Evolutionary conservation across 1,140 invertebrate genomes (phyloP).

Genomic region (Pygmarrhopalites habei): DNA sequence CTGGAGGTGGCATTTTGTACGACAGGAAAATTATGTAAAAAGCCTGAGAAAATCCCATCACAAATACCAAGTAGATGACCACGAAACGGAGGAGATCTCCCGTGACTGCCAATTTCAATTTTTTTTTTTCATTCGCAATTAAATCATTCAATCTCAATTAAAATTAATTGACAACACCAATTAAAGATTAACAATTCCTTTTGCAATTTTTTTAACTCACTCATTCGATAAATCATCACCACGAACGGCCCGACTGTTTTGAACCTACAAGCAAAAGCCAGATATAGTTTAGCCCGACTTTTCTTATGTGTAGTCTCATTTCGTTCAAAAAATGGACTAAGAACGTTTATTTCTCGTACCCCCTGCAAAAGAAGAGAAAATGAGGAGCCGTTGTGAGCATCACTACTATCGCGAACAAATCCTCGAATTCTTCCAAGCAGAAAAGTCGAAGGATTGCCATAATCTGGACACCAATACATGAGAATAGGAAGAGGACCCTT

Average conservation of each 20-base stretch:
- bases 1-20: slow-evolving; percentile 18
- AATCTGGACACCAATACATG: slow-evolving; percentile 74
- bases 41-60: slow-evolving; percentile 96
- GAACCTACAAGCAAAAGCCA: slow-evolving; percentile 61
- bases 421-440: slow-evolving; percentile 82
- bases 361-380: slow-evolving; percentile 88
- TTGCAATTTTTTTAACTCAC: too few relatives aligned
- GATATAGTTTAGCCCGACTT: slow-evolving; percentile 47
- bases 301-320: slow-evolving; percentile 2
- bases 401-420: slow-evolving; percentile 62
- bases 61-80: slow-evolving; percentile 90
- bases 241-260: slow-evolving; percentile 98
- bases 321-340: too few relatives aligned
- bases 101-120: too few relatives aligned
- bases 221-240: slow-evolving; percentile 98
- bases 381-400: slow-evolving; percentile 83
- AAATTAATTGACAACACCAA: too few relatives aligned
- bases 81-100: slow-evolving; percentile 93
- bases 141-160: too few relatives aligned
- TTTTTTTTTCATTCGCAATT: too few relatives aligned
- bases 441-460: slow-evolving; percentile 74
- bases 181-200: too few relatives aligned
- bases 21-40: slow-evolving; percentile 40
- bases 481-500: slow-evolving; percentile 87
- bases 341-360: too few relatives aligned